Conservation (phyloP, 1,140 invertebrate species). For the Cheumatopsyche charites region DNA sequence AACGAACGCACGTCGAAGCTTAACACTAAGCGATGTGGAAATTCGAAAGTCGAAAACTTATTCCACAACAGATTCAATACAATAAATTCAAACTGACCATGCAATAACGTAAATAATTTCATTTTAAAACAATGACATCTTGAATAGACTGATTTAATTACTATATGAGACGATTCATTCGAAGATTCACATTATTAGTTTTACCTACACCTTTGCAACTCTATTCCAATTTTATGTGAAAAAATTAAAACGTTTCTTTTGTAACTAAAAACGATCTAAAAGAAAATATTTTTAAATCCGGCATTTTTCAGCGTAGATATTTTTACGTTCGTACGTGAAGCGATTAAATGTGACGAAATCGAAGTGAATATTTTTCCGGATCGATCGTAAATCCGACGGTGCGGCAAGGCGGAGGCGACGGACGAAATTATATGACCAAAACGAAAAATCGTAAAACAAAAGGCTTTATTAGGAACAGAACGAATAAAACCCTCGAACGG, state of each 20-base stretch:
- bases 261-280: too few species aligned
- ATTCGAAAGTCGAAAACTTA: constrained; percentile 23
- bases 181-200: too few species aligned
- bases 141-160: too few species aligned
- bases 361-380: constrained; percentile 15
- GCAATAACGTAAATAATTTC: too few species aligned
- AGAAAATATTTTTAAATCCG: too few species aligned
- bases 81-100: background rate
- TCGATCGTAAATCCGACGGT: constrained; percentile 29
- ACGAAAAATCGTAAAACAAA: constrained; percentile 45
- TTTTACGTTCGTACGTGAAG: background rate
- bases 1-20: constrained; percentile 10
- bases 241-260: background rate
- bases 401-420: constrained; percentile 21
- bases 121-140: too few species aligned
- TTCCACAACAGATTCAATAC: background rate
- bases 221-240: too few species aligned
- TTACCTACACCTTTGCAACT: too few species aligned
- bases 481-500: constrained; percentile 36
- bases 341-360: constrained; percentile 13
- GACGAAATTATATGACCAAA: constrained; percentile 44
- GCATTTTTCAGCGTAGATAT: too few species aligned
- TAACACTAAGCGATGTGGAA: constrained; percentile 38
- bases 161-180: too few species aligned
- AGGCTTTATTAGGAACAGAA: constrained; percentile 46